Evolutionary conservation across 2,888 invertebrate species (phyloP), one percentile per base, ranked within the genome.

Genomic region (Eucera pruinosa): DNA sequence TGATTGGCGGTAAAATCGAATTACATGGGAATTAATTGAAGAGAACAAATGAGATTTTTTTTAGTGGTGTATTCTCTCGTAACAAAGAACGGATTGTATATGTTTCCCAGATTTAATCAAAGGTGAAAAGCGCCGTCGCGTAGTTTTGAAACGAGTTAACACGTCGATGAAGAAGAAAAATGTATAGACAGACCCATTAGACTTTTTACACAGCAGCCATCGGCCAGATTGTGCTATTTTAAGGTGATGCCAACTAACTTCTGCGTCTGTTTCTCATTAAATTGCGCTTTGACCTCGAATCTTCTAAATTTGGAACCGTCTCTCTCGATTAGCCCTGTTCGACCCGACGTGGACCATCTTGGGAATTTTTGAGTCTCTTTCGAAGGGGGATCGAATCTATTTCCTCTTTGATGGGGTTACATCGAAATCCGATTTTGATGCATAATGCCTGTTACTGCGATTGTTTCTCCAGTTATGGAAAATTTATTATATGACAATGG

Each of bases 261-360:
- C 90, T 88, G 86, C 91, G 91, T 91, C 91, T 91, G 91, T 90
- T 92, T 90, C 91, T 91, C 91, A 91, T 92, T 91, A 91, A 90
- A 91, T 90, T 89, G 89, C 88, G 88, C 86, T 88, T 87, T 88
- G 89, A 90, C 91, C 91, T 90, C 91, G 91, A 91, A 91, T 90
- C 87, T 88, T 89, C 91, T 90, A 91, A 90, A 91, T 91, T 91
- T 90, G 89, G 90, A 91, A 89, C 88, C 85, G 90, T 88, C 88
- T 85, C 86, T 86, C 84, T 75, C 88, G 88, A 90, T 90, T 90
- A 91, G 85, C 84, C 85, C 67, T 78, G 77, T 83, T 66, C 65
- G 73, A 72, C 55, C 33, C 62, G 54, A 47, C 39, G 39, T 13
- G 69, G 9, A 18, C 48, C 48, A 69, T 60, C 30, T 47, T 47